Evolutionary conservation across 1,140 invertebrate genomes (phyloP).

Genomic region (Archegozetes longisetosus): DNA sequence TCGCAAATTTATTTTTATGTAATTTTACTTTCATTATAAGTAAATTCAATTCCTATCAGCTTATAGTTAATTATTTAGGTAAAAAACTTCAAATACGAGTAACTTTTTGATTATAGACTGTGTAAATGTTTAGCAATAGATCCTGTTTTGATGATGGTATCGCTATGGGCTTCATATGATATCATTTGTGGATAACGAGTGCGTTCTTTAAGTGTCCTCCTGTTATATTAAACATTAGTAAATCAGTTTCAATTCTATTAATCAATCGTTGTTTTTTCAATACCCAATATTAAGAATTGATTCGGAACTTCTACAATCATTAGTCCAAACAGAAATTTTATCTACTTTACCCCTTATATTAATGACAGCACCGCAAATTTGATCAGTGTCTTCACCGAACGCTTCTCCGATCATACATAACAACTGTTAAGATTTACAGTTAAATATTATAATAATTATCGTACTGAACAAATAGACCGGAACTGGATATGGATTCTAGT

Average conservation of each 20-base stretch:
- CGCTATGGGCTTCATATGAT: conserved; percentile 13
- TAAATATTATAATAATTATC: no score
- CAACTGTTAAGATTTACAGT: neutral
- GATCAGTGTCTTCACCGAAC: conserved; percentile 15
- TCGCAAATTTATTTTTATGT: no score
- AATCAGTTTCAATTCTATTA: no score
- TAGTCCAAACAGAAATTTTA: conserved; percentile 16
- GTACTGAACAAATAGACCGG: no score
- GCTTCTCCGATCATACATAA: conserved; percentile 18
- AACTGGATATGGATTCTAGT: neutral
- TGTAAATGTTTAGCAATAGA: neutral
- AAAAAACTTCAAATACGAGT: no score
- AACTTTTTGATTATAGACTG: neutral
- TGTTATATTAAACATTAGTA: no score
- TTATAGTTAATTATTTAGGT: no score
- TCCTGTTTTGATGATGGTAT: conserved; percentile 1
- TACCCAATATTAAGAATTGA: conserved; percentile 15
- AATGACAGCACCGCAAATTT: conserved; percentile 17
- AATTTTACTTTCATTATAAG: no score
- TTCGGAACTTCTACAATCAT: conserved; percentile 4
- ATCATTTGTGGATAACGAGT: neutral
- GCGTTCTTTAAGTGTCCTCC: conserved; percentile 8
- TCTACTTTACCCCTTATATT: conserved; percentile 7
- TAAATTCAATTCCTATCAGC: no score
- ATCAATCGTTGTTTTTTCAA: no score